Evolutionary conservation across 2,888 invertebrate species (phyloP).

Genomic region (Drosophila sordidapex): DNA sequence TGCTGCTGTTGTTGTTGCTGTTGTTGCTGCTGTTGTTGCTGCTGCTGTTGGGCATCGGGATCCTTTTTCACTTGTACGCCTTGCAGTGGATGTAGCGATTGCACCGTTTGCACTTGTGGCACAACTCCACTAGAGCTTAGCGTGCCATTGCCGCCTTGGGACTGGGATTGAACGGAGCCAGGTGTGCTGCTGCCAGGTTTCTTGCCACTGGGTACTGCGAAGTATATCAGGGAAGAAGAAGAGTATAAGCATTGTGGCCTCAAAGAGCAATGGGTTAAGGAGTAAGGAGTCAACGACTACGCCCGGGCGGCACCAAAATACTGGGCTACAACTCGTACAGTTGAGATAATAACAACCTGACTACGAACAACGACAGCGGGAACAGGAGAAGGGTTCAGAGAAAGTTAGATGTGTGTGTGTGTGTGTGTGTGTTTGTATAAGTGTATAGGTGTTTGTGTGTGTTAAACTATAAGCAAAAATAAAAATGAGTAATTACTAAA

Average conservation of each 20-base stretch:
- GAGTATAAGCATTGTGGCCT: slow-evolving; percentile 14
- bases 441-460: background rate
- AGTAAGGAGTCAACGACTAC: slow-evolving; percentile 19
- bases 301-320: slow-evolving; percentile 34
- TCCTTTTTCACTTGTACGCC: slow-evolving; percentile 85
- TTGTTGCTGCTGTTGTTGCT: slow-evolving; percentile 74
- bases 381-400: background rate
- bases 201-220: slow-evolving; percentile 73
- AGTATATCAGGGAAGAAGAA: slow-evolving; percentile 7
- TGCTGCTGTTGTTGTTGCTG: slow-evolving; percentile 72
- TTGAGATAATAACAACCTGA: slow-evolving; percentile 28
- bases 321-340: slow-evolving; percentile 12
- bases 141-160: slow-evolving; percentile 48
- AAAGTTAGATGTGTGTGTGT: slow-evolving; percentile 3
- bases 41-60: slow-evolving; percentile 83
- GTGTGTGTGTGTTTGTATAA: background rate
- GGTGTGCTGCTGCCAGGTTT: slow-evolving; percentile 61
- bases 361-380: slow-evolving; percentile 26
- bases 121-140: slow-evolving; percentile 65
- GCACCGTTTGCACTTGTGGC: slow-evolving; percentile 84
- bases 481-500: slow-evolving; percentile 11
- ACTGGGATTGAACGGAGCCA: slow-evolving; percentile 52
- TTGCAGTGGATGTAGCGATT: slow-evolving; percentile 84
- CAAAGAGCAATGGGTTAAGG: background rate
- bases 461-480: background rate